Percentiles rank a stretch among this genome's conserved stretches.
These are phyloP conservation scores for Tetramorium parvispinum DNA, from an alignment of 1,140 invertebrate genomes.

Conservation along the genomic window DNA sequence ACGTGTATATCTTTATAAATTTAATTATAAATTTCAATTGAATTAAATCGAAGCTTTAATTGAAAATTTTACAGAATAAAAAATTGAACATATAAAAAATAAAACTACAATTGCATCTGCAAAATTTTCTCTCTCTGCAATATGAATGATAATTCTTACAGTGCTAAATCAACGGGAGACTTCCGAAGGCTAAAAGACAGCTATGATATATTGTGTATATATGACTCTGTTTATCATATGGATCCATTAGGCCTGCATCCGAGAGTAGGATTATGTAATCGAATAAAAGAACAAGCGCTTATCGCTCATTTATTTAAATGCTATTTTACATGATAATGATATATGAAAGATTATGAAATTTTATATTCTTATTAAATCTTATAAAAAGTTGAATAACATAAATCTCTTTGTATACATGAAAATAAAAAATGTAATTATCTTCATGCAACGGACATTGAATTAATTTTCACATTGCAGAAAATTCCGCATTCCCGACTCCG, in stretches of 20 bases:
- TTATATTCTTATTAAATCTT: background rate
- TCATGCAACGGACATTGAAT: background rate
- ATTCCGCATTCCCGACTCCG: background rate
- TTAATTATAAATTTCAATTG: background rate
- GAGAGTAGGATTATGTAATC: constrained; percentile 35
- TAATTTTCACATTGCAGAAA: background rate
- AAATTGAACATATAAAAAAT: background rate
- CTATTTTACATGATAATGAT: background rate
- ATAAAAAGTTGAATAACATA: background rate
- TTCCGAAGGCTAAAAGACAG: background rate
- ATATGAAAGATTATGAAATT: background rate
- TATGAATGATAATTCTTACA: background rate
- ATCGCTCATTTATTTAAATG: background rate
- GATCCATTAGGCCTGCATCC: constrained; percentile 21
- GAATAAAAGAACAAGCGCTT: constrained; percentile 5
- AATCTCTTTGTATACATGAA: background rate
- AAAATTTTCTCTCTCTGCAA: background rate
- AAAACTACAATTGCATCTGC: background rate
- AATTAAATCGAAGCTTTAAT: background rate
- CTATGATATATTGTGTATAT: background rate
- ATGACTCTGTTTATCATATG: background rate
- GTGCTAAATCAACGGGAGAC: background rate
- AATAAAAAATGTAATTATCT: background rate
- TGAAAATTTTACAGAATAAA: background rate
- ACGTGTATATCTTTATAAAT: background rate